phyloP scores from a whole-genome alignment of 2,113 vertebrate species.

The Tauraco erythrolophus region DNA sequence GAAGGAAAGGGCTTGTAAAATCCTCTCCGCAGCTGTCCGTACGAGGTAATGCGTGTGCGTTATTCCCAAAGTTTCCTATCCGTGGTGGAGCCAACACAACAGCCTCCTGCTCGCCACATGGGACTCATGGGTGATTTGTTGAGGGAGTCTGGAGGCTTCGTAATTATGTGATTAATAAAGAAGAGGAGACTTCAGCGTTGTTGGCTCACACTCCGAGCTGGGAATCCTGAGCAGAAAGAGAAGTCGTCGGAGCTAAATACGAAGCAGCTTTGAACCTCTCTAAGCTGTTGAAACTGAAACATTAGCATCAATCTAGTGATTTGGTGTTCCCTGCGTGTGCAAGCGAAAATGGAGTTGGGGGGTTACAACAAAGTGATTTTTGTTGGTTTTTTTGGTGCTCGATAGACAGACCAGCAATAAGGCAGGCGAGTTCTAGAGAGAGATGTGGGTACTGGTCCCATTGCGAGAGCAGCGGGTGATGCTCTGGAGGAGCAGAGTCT shows the following conservation, averaged over 20 bases:
- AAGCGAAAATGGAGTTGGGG: background rate
- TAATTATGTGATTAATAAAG: background rate
- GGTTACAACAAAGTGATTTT: background rate
- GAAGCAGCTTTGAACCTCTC: background rate
- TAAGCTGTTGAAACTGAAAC: background rate
- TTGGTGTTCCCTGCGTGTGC: background rate
- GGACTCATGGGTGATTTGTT: background rate
- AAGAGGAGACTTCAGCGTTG: background rate
- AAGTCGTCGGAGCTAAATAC: background rate
- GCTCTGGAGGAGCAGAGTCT: background rate
- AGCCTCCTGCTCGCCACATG: no score
- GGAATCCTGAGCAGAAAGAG: background rate
- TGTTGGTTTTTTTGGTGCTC: background rate
- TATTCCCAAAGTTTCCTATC: background rate
- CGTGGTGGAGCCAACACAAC: background rate
- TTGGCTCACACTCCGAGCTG: background rate
- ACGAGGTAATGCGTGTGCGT: background rate
- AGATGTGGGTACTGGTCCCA: background rate
- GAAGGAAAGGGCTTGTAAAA: background rate
- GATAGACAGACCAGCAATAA: background rate
- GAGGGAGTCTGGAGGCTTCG: background rate
- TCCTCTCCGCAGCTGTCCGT: background rate
- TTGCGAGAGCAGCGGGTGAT: background rate
- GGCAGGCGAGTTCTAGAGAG: background rate
- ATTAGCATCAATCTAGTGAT: background rate